Conservation (phyloP, 2,113 vertebrate species). For the Lophura nycthemera region DNA sequence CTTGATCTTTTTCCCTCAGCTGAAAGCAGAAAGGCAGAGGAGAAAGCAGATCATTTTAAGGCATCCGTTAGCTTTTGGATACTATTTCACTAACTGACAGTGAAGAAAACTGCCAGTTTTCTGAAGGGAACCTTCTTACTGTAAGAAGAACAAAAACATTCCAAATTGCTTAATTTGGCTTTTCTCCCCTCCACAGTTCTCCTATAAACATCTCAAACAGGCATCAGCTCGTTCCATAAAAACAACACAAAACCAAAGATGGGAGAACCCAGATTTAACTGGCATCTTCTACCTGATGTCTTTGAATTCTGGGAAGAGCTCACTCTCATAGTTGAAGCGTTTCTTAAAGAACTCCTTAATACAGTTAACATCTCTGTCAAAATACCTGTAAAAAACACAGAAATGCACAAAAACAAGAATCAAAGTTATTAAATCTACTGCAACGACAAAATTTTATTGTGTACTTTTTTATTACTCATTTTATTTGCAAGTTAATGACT, state of each 20-base stretch:
- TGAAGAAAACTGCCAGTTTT: neutral
- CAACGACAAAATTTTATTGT: neutral
- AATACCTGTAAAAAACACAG: conserved; percentile 85
- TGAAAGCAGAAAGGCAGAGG: neutral
- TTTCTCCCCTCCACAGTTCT: neutral
- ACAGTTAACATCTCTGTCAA: conserved; percentile 96
- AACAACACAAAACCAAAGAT: neutral
- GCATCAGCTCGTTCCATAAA: neutral
- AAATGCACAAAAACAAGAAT: neutral
- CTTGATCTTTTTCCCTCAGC: neutral
- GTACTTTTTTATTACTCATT: neutral
- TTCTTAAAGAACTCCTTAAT: conserved; percentile 92
- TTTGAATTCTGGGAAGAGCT: conserved; percentile 91
- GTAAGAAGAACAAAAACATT: neutral
- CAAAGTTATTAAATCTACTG: neutral
- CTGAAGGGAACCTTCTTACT: neutral
- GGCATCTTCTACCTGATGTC: conserved; percentile 85
- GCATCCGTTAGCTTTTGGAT: neutral
- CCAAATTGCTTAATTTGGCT: neutral
- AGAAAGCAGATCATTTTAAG: neutral
- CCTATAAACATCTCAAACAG: neutral
- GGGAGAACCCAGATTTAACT: neutral
- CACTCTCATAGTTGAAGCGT: conserved; percentile 91
- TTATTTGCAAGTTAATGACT: neutral
- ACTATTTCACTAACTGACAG: neutral